These are phyloP conservation scores for Vicugna pacos DNA, from an alignment of 2,113 vertebrate genomes.

Conservation along the genomic window DNA sequence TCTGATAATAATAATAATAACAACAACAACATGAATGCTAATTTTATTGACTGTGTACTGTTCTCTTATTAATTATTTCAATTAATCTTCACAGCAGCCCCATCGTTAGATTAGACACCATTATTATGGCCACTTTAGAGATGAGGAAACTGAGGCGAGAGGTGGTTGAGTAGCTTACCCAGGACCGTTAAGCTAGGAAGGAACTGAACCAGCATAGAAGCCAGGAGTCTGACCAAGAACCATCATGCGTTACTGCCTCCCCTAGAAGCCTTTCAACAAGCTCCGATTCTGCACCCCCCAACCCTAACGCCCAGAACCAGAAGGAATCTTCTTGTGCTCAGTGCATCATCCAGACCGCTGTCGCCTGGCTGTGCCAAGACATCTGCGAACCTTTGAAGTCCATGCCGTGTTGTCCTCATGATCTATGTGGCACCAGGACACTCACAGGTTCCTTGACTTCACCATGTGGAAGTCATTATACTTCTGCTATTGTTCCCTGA, in stretches of 20 bases:
- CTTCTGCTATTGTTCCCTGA: not conserved
- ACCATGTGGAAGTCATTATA: not conserved
- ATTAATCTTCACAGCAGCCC: not conserved
- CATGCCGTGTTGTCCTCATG: not conserved
- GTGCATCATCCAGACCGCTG: fast-evolving
- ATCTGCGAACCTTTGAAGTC: not conserved
- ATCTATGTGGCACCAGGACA: not conserved
- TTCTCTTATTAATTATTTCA: not conserved
- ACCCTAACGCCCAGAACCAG: not conserved
- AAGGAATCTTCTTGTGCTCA: not conserved
- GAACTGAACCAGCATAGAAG: not conserved
- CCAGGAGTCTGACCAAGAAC: not conserved
- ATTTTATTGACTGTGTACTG: not conserved
- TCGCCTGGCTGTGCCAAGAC: not conserved
- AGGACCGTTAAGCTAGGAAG: not conserved
- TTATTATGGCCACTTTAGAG: not conserved
- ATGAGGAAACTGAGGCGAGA: not conserved
- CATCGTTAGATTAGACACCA: not conserved
- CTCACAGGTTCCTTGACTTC: not conserved
- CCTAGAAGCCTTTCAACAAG: not conserved
- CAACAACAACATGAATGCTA: not conserved
- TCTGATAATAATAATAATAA: not conserved
- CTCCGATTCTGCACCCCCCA: not conserved
- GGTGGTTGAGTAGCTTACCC: not conserved
- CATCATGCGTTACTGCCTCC: not conserved